phyloP scores from a whole-genome alignment of 1,140 invertebrate species.

The Hyphantria cunea region DNA sequence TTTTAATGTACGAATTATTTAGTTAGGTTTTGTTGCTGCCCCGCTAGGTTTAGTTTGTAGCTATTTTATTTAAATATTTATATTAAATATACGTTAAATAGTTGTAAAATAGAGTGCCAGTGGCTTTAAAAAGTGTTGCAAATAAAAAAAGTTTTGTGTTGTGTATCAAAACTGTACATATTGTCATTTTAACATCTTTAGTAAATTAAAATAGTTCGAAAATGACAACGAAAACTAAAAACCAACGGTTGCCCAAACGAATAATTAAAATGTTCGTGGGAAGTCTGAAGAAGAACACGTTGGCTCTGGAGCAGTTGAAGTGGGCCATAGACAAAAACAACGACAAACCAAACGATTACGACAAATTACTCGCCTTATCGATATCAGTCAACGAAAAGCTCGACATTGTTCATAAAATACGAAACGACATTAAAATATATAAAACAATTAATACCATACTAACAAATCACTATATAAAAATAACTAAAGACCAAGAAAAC shows the following conservation, averaged over 20 bases:
- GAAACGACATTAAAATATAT: conserved; percentile 76
- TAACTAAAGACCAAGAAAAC: conserved; percentile 67
- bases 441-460: conserved; percentile 71
- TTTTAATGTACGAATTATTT: neutral
- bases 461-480: conserved; percentile 73
- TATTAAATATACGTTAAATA: too few species aligned
- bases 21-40: too few species aligned
- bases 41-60: too few species aligned
- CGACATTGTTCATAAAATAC: conserved; percentile 66
- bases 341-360: conserved; percentile 40
- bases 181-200: neutral
- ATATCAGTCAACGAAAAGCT: conserved; percentile 72
- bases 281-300: conserved; percentile 67
- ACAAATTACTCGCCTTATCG: conserved; percentile 61
- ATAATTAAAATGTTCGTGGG: conserved; percentile 58
- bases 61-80: too few species aligned
- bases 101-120: too few species aligned
- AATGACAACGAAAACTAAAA: conserved; percentile 49
- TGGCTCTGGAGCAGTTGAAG: conserved; percentile 63
- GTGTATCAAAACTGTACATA: too few species aligned
- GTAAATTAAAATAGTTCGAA: conserved; percentile 25
- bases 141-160: too few species aligned
- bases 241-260: conserved; percentile 45
- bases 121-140: too few species aligned
- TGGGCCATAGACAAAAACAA: conserved; percentile 51